phyloP scores from a whole-genome alignment of 2,888 invertebrate genomes.

The Neelides folsomi region DNA sequence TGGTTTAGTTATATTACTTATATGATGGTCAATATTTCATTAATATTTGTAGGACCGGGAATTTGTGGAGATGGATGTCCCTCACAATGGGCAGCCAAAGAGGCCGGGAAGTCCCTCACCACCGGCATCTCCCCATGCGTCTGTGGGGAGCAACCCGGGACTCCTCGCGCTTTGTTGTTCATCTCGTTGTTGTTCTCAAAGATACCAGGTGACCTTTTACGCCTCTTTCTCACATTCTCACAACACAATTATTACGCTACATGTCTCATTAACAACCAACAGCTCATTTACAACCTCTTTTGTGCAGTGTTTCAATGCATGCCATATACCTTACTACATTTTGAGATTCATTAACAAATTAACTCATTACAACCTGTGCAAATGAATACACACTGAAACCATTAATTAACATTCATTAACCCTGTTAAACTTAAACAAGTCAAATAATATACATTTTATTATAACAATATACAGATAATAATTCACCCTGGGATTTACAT shows the following conservation, averaged over 20 bases:
- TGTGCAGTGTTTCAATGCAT: not conserved
- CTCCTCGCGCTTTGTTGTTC: constrained; percentile 33
- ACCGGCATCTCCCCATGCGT: constrained; percentile 32
- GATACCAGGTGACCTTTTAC: constrained; percentile 31
- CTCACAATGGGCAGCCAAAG: constrained; percentile 85
- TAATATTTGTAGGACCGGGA: constrained; percentile 65
- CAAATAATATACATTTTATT: too few relatives aligned
- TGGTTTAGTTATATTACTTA: too few relatives aligned
- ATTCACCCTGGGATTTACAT: too few relatives aligned
- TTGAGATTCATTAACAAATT: too few relatives aligned
- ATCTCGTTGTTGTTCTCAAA: constrained; percentile 33
- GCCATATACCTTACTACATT: not conserved
- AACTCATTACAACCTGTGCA: too few relatives aligned
- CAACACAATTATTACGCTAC: not conserved
- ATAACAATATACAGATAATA: too few relatives aligned
- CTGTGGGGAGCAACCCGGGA: constrained; percentile 30
- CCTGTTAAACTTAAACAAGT: too few relatives aligned
- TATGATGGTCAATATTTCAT: too few relatives aligned
- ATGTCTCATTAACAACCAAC: not conserved
- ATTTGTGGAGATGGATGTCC: constrained; percentile 89
- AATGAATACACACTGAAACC: too few relatives aligned
- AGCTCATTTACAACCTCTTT: not conserved
- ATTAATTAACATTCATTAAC: too few relatives aligned
- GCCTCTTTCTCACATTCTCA: not conserved
- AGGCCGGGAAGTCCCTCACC: constrained; percentile 51